A percentile compares a stretch with the other conserved stretches of the same genome.
phyloP scores from a whole-genome alignment of 1,140 invertebrate genomes.

The Trachymyrmex cornetzi region DNA sequence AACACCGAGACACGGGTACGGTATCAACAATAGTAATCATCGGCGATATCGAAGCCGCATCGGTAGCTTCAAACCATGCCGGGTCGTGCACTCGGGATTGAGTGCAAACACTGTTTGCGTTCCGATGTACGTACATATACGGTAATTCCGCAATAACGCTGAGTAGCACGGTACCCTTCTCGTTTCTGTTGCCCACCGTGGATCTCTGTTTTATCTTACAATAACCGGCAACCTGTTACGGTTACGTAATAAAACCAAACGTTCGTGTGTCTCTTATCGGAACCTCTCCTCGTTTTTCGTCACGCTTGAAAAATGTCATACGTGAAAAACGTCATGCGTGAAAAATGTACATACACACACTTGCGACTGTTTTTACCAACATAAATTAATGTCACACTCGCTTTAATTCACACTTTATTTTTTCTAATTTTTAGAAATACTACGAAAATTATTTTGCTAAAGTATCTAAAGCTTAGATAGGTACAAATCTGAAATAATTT shows the following conservation, averaged over 20 bases:
- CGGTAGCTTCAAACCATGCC: constrained; percentile 55
- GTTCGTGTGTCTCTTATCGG: constrained; percentile 27
- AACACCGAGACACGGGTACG: constrained; percentile 50
- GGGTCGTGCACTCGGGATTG: constrained; percentile 54
- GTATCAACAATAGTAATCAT: constrained; percentile 60
- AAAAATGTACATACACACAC: neutral
- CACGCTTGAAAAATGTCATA: too few relatives aligned
- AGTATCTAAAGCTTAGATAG: too few relatives aligned
- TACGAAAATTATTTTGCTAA: too few relatives aligned
- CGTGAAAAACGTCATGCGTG: neutral
- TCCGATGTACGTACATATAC: constrained; percentile 57
- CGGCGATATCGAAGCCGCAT: constrained; percentile 66
- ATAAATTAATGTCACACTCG: too few relatives aligned
- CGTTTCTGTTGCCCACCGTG: neutral
- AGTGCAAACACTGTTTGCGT: constrained; percentile 67
- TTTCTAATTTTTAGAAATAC: too few relatives aligned
- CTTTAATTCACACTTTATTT: too few relatives aligned
- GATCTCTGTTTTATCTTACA: constrained; percentile 41
- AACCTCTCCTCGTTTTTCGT: neutral
- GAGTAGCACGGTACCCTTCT: constrained; percentile 56
- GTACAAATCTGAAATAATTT: too few relatives aligned
- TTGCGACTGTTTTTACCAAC: too few relatives aligned
- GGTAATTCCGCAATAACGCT: constrained; percentile 75
- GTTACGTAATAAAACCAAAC: constrained; percentile 63
- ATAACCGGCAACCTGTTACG: constrained; percentile 72